A percentile compares a stretch with the other conserved stretches of the same genome.
Conservation (phyloP, 2,888 invertebrate genomes). For the Falcaria lacertinaria region DNA sequence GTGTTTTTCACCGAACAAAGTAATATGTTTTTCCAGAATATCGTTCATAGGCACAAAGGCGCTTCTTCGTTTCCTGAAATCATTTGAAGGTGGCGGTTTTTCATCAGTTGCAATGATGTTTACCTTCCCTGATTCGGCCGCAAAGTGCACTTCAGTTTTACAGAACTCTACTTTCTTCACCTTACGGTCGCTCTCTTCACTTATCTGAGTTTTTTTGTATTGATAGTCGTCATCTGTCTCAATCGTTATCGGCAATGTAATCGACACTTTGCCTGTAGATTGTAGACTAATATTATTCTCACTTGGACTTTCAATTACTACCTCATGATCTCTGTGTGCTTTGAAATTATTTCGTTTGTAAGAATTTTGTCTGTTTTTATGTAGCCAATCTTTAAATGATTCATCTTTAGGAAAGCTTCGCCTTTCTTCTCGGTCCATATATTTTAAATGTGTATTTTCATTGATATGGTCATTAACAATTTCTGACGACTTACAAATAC, state of each 20-base stretch:
- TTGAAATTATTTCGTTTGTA: conserved; percentile 45
- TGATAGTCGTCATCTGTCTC: conserved; percentile 44
- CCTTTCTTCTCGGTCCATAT: conserved; percentile 32
- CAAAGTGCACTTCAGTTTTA: conserved; percentile 93
- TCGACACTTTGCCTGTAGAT: conserved; percentile 62
- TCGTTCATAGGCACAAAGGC: conserved; percentile 68
- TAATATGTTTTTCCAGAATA: conserved; percentile 76
- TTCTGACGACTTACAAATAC: conserved; percentile 86
- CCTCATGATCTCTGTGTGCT: conserved; percentile 39
- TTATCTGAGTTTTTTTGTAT: conserved; percentile 33
- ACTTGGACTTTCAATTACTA: conserved; percentile 39
- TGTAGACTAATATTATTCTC: conserved; percentile 59
- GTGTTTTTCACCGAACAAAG: conserved; percentile 81
- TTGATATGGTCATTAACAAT: conserved; percentile 68
- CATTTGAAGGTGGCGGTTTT: conserved; percentile 91
- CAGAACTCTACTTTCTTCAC: conserved; percentile 91
- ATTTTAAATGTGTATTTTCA: conserved; percentile 29
- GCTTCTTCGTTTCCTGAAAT: conserved; percentile 85
- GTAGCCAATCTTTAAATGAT: conserved; percentile 66
- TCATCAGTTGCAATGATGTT: conserved; percentile 93
- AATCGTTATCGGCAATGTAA: conserved; percentile 57
- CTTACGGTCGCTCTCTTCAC: conserved; percentile 66
- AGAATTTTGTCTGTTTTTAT: conserved; percentile 52
- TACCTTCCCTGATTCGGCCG: conserved; percentile 90
- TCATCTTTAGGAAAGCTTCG: conserved; percentile 43